phyloP scores from a whole-genome alignment of 2,113 vertebrate species.

The Boleophthalmus pectinirostris region DNA sequence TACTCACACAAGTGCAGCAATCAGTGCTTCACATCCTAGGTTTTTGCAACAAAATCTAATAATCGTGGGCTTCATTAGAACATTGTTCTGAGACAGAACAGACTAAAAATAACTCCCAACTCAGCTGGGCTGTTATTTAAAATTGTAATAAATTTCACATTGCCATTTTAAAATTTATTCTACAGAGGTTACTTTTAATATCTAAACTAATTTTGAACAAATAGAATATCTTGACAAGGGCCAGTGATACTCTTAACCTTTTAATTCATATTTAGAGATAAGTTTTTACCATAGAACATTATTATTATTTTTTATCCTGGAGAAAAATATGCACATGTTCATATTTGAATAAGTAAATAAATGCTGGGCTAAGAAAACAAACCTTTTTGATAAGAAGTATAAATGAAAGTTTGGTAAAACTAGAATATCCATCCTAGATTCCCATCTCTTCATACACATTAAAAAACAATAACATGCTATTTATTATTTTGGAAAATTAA shows the following conservation, averaged over 20 bases:
- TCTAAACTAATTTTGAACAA: too few relatives aligned
- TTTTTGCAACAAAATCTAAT: background rate
- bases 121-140: background rate
- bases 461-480: background rate
- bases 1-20: background rate
- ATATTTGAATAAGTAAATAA: too few relatives aligned
- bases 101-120: background rate
- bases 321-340: too few relatives aligned
- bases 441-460: background rate
- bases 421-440: background rate
- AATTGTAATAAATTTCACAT: background rate
- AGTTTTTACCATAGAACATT: too few relatives aligned
- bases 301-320: too few relatives aligned
- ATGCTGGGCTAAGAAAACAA: too few relatives aligned
- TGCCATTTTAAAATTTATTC: background rate
- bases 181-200: background rate
- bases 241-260: too few relatives aligned
- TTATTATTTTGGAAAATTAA: background rate
- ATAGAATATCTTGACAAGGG: too few relatives aligned
- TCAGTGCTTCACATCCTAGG: background rate
- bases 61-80: background rate
- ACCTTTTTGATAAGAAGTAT: too few relatives aligned
- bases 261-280: too few relatives aligned
- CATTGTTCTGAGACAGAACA: background rate
- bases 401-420: too few relatives aligned